phyloP scores from a whole-genome alignment of 1,140 invertebrate genomes.

The Drosophila bifasciata region DNA sequence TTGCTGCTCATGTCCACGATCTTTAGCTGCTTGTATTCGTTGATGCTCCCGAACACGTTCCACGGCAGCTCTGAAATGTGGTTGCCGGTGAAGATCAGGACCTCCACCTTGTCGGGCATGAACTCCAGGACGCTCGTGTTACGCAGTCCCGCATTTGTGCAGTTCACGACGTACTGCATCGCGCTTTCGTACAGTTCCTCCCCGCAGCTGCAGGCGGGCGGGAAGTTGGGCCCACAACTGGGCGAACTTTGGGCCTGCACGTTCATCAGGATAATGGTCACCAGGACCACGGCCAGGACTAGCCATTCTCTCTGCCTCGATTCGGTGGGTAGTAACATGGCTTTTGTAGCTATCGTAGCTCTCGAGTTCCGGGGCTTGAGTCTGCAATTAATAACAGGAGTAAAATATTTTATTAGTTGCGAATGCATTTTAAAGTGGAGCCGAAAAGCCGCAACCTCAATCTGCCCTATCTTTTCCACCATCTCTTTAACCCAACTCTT shows the following conservation, averaged over 20 bases:
- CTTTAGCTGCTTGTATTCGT: constrained; percentile 86
- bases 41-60: constrained; percentile 89
- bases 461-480: neutral
- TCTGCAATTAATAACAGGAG: constrained; percentile 55
- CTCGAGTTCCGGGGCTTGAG: neutral
- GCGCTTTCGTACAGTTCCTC: constrained; percentile 85
- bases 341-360: too few species aligned
- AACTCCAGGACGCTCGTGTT: constrained; percentile 86
- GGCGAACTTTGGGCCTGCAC: constrained; percentile 55
- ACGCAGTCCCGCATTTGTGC: constrained; percentile 87
- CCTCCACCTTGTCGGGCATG: constrained; percentile 88
- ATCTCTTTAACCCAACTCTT: neutral
- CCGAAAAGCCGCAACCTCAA: constrained; percentile 26
- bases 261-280: constrained; percentile 39
- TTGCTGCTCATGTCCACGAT: constrained; percentile 92
- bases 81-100: constrained; percentile 91
- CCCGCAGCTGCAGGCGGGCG: constrained; percentile 86
- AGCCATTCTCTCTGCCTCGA: constrained; percentile 44
- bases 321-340: constrained; percentile 55
- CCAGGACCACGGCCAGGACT: constrained; percentile 38
- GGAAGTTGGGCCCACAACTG: constrained; percentile 85
- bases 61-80: constrained; percentile 87
- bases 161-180: constrained; percentile 89
- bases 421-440: constrained; percentile 67
- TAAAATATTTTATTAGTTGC: constrained; percentile 59